Evolutionary conservation across 1,140 invertebrate species (phyloP).

Genomic region (Sycobia sp.): DNA sequence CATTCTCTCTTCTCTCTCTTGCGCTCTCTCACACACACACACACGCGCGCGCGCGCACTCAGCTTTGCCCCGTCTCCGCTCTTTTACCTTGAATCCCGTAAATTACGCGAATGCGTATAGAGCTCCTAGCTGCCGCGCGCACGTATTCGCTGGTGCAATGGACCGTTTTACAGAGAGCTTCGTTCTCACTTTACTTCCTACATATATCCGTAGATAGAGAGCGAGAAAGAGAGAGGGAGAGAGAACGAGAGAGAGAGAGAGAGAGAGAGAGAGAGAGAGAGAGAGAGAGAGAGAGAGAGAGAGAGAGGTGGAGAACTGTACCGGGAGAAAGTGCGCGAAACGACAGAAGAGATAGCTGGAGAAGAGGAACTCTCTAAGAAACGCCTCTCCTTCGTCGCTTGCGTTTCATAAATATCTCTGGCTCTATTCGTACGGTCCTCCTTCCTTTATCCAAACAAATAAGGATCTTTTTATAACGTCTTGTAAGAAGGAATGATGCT

Average conservation of each 20-base stretch:
- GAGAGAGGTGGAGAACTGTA: too few species aligned
- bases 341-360: too few species aligned
- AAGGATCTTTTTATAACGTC: slow-evolving; percentile 12
- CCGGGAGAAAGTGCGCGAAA: too few species aligned
- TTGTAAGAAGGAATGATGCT: background rate
- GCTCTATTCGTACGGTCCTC: background rate
- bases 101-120: slow-evolving; percentile 1
- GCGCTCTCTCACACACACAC: too few species aligned
- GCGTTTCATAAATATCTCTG: slow-evolving; percentile 1
- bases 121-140: too few species aligned
- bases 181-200: background rate
- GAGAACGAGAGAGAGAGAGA: too few species aligned
- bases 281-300: too few species aligned
- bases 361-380: too few species aligned
- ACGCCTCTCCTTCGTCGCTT: background rate
- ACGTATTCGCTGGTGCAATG: slow-evolving; percentile 6
- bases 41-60: too few species aligned
- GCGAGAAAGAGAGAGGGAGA: too few species aligned
- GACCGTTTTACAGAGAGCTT: slow-evolving; percentile 2
- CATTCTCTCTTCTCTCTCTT: too few species aligned
- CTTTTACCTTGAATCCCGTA: background rate
- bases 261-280: background rate
- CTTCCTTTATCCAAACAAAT: slow-evolving; percentile 28
- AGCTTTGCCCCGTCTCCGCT: background rate
- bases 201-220: too few species aligned